Evolutionary conservation across 2,888 invertebrate species (phyloP), one percentile per base, ranked within the genome.

Genomic region (Agonopterix subpropinquella): DNA sequence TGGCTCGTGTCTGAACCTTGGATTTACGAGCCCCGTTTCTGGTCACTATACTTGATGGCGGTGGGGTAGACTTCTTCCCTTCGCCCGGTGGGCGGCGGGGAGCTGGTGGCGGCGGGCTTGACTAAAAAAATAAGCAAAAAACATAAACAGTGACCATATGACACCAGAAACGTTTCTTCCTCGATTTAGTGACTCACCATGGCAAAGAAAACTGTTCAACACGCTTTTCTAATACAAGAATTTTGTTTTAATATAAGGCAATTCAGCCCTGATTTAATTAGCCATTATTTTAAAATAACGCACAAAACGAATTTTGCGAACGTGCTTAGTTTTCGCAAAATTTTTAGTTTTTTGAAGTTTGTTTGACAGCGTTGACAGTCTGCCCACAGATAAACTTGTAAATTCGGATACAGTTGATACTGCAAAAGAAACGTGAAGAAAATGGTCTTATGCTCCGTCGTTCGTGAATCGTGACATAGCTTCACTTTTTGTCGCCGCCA

Each of bases 1-100:
- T 91, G 39, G 92, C 91, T 46, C 92, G 85, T 36, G 92, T 92
- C 70, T 91, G 92, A 47, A 91, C 91, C 79, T 91, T 92, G 48
- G 91, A 89, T 71, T 91, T 91, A 57, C 91, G 90, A 50, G 91
- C 91, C 49, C 89, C 89, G 70, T 91, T 90, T 65, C 92, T 85
- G 49, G 92, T 92, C 15, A 91, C 81, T 54, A 91, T 87, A 47
- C 54, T 80, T n/a, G 85, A 74, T n/a, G 77, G 61, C n/a, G 80
- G 74, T 42, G 76, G 70, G 45, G 65, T 68, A 57, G 82, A 87
- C 56, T 75, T 83, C 48, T 58, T 70, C 13, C 84, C 84, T 37
- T 74, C 75, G 39, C 75, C 73, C 2, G 80, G 74, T 47, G 77
- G 75, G 13, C 77, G 72, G 11, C 67, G 59, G 41, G 71, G 75